Evolutionary conservation across 2,888 invertebrate species (phyloP).

Genomic region (Clivina fossor): DNA sequence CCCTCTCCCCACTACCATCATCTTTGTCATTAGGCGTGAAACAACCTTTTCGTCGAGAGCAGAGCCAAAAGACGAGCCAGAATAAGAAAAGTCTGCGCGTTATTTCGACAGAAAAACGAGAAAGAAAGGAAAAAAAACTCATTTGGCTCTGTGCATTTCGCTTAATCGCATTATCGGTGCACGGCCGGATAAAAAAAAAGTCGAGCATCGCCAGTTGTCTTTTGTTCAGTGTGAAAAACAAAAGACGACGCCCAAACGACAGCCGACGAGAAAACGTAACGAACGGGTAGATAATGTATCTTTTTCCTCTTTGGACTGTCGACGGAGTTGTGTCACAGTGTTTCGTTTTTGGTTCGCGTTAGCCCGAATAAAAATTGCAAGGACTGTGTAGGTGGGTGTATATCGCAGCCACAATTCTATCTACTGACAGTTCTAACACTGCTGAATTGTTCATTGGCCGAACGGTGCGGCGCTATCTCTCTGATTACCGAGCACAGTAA

Average conservation of each 20-base stretch:
- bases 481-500: too few species aligned
- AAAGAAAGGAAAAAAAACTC: slow-evolving; percentile 12
- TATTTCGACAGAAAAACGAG: too few species aligned
- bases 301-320: background rate
- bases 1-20: too few species aligned
- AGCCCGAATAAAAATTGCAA: too few species aligned
- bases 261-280: slow-evolving; percentile 1
- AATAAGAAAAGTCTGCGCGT: background rate
- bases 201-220: too few species aligned
- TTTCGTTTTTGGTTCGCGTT: too few species aligned
- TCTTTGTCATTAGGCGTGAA: too few species aligned
- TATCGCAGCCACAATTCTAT: background rate
- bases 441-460: too few species aligned
- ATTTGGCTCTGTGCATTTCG: slow-evolving; percentile 10
- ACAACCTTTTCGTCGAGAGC: too few species aligned
- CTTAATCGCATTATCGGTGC: slow-evolving; percentile 24
- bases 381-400: background rate
- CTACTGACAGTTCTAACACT: background rate
- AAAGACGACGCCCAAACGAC: slow-evolving; percentile 11
- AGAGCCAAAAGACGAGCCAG: too few species aligned
- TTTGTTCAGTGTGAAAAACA: slow-evolving; percentile 16
- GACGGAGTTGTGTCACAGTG: too few species aligned
- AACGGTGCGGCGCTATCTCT: too few species aligned
- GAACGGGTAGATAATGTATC: background rate
- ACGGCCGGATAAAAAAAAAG: slow-evolving; percentile 7